phyloP scores from a whole-genome alignment of 1,140 invertebrate species.

The Battus philenor region DNA sequence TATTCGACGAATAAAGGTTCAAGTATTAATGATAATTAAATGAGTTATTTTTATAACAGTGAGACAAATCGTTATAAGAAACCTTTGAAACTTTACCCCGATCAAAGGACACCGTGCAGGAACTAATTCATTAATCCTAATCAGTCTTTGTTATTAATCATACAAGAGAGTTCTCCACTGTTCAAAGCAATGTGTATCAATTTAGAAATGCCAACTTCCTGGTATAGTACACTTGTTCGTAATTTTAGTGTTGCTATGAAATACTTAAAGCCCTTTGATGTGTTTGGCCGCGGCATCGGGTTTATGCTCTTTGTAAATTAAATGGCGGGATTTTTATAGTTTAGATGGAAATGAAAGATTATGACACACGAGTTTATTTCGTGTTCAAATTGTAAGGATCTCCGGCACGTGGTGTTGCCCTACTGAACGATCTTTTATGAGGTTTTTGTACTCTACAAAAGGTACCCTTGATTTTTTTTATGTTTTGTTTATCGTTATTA shows the following conservation, averaged over 20 bases:
- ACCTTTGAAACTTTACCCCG: too few species aligned
- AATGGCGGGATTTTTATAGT: constrained; percentile 48
- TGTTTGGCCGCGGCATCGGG: constrained; percentile 30
- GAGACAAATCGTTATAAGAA: too few species aligned
- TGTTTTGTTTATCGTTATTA: too few species aligned
- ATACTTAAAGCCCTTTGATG: constrained; percentile 48
- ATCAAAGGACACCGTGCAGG: constrained; percentile 27
- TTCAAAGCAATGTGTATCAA: constrained; percentile 22
- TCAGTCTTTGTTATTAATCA: constrained; percentile 10
- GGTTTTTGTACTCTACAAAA: constrained; percentile 1
- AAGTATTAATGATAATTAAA: too few species aligned
- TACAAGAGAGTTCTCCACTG: constrained; percentile 14
- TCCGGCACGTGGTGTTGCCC: constrained; percentile 37
- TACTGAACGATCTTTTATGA: constrained; percentile 1
- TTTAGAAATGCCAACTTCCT: constrained; percentile 20
- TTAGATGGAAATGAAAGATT: constrained; percentile 38
- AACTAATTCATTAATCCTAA: constrained; percentile 14
- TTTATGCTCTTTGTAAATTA: constrained; percentile 46
- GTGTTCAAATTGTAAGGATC: constrained; percentile 26
- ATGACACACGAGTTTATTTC: constrained; percentile 25
- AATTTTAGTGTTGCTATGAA: constrained; percentile 47
- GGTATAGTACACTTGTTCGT: constrained; percentile 22
- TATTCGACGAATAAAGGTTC: too few species aligned
- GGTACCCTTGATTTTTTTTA: too few species aligned
- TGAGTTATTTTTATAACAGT: too few species aligned